Evolutionary conservation across 2,797 vertebrate genomes (phyloP).

Genomic region (Chromis chromis): DNA sequence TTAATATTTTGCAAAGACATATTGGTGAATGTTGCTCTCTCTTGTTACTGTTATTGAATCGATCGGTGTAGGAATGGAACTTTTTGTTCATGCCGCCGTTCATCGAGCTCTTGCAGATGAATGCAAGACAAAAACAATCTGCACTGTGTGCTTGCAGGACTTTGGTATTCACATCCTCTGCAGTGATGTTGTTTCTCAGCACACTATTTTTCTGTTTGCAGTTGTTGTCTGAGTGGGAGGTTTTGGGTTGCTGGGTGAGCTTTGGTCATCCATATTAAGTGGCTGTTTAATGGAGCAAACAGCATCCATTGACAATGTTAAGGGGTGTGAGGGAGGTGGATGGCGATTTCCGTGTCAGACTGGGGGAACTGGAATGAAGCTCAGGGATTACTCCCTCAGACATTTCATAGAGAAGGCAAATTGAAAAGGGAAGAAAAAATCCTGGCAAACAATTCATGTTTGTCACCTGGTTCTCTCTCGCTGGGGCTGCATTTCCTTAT

Average conservation of each 20-base stretch:
- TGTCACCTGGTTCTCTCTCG: constrained; percentile 82
- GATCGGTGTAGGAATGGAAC: constrained; percentile 2
- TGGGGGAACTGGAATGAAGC: constrained; percentile 75
- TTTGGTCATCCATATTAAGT: constrained; percentile 81
- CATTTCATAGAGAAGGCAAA: constrained; percentile 79
- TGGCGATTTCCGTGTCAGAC: constrained; percentile 75
- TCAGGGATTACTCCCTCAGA: constrained; percentile 82
- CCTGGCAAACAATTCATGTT: constrained; percentile 83
- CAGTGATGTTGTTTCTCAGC: constrained; percentile 37
- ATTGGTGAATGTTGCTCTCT: neutral
- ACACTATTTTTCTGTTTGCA: constrained; percentile 57
- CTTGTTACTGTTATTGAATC: constrained; percentile 9
- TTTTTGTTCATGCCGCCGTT: constrained; percentile 21
- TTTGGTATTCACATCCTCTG: constrained; percentile 50
- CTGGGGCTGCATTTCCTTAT: constrained; percentile 82
- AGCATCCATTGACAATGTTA: constrained; percentile 72
- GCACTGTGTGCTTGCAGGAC: constrained; percentile 39
- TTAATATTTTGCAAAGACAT: neutral
- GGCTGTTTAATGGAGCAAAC: constrained; percentile 75
- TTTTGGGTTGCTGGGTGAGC: constrained; percentile 71
- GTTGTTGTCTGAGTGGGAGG: constrained; percentile 74
- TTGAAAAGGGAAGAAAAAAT: constrained; percentile 81
- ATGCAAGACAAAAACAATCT: constrained; percentile 39
- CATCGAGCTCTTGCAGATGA: constrained; percentile 39
- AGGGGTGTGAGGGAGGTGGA: constrained; percentile 69